Evolutionary conservation across 1,140 invertebrate genomes (phyloP).

Genomic region (Drosophila setifemur): DNA sequence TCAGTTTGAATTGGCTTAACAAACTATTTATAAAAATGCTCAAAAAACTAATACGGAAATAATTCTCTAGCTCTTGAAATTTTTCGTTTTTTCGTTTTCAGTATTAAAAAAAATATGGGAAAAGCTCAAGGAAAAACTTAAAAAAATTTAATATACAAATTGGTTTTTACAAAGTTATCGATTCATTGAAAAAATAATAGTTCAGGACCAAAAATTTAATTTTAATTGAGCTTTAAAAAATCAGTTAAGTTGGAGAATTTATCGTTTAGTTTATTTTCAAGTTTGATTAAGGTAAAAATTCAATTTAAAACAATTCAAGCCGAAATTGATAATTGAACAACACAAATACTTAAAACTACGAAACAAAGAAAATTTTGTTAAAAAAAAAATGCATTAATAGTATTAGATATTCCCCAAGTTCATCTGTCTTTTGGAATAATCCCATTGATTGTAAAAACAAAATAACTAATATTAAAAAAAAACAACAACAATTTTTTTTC

Average conservation of each 20-base stretch:
- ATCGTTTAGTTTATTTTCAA: too few relatives aligned
- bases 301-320: background rate
- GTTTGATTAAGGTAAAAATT: background rate
- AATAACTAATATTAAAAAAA: slow-evolving; percentile 6
- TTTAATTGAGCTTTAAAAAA: background rate
- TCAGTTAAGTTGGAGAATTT: too few relatives aligned
- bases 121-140: too few relatives aligned
- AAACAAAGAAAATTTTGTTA: background rate
- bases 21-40: too few relatives aligned
- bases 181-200: too few relatives aligned
- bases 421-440: slow-evolving; percentile 9
- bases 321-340: background rate
- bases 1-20: too few relatives aligned
- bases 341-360: too few relatives aligned
- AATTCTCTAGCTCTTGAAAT: too few relatives aligned
- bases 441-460: slow-evolving; percentile 23
- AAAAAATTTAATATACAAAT: background rate
- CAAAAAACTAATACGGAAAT: too few relatives aligned
- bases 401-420: slow-evolving; percentile 26
- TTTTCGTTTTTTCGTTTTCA: too few relatives aligned
- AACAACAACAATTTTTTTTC: background rate
- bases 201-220: background rate
- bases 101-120: too few relatives aligned
- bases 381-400: slow-evolving; percentile 5
- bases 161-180: too few relatives aligned